Evolutionary conservation across 1,140 invertebrate species (phyloP).

Genomic region (Trissolcus basalis): DNA sequence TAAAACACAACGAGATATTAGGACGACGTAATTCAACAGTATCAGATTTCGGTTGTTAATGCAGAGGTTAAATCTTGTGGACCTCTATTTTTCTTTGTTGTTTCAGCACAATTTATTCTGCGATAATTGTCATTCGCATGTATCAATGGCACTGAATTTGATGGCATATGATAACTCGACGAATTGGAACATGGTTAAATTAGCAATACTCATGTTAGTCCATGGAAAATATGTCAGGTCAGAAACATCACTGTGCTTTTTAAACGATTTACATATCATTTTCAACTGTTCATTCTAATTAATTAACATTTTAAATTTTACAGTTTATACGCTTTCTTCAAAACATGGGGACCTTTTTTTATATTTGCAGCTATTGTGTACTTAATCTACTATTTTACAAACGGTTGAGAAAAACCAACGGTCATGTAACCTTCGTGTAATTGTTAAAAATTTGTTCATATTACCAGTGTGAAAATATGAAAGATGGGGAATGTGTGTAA

Average conservation of each 20-base stretch:
- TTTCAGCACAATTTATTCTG: constrained; percentile 94
- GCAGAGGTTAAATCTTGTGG: too few species aligned
- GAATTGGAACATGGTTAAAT: constrained; percentile 95
- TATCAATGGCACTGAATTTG: constrained; percentile 93
- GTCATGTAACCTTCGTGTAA: too few species aligned
- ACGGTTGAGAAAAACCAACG: background rate
- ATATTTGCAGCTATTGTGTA: constrained; percentile 77
- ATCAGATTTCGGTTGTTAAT: too few species aligned
- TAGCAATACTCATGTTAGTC: constrained; percentile 87
- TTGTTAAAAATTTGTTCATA: too few species aligned
- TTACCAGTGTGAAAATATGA: too few species aligned
- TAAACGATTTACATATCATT: background rate
- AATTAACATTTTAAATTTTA: constrained; percentile 66
- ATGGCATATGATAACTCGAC: constrained; percentile 90
- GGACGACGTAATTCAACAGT: too few species aligned
- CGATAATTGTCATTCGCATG: constrained; percentile 99
- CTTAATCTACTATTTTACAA: constrained; percentile 17
- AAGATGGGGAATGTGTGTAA: too few species aligned
- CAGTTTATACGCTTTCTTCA: constrained; percentile 85
- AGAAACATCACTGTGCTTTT: constrained; percentile 40
- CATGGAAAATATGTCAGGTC: constrained; percentile 91
- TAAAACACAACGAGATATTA: too few species aligned
- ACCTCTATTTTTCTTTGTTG: background rate
- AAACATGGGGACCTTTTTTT: constrained; percentile 92
- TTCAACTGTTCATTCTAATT: background rate